Evolutionary conservation across 1,140 invertebrate genomes (phyloP).

Genomic region (Meloidogyne chitwoodi): DNA sequence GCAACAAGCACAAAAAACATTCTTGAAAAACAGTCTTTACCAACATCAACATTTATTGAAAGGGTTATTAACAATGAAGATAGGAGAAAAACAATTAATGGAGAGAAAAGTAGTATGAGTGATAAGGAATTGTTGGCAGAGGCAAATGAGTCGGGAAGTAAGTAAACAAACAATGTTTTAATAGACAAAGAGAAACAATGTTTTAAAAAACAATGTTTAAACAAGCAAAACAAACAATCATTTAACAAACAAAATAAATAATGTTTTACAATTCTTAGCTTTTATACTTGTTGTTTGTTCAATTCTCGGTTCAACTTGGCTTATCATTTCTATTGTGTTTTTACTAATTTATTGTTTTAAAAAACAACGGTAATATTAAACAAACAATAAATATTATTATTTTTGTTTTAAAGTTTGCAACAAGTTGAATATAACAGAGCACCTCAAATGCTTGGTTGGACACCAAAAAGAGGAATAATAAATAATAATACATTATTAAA

Average conservation of each 20-base stretch:
- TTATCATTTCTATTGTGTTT: conserved; percentile 9
- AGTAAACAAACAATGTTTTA: not conserved
- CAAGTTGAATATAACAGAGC: not conserved
- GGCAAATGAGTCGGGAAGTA: conserved; percentile 10
- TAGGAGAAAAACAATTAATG: conserved; percentile 20
- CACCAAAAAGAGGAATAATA: not conserved
- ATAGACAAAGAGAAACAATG: not conserved
- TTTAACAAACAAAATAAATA: not conserved
- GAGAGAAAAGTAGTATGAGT: not conserved
- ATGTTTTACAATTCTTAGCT: not conserved
- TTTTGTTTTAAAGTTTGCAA: not conserved
- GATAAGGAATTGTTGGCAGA: not conserved
- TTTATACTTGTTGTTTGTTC: conserved; percentile 13
- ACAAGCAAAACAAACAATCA: not conserved
- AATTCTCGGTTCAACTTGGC: conserved; percentile 4
- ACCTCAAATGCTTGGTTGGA: not conserved
- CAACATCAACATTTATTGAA: conserved; percentile 16
- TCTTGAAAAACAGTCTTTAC: not conserved
- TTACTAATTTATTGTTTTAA: conserved; percentile 12
- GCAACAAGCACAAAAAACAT: not conserved
- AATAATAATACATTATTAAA: not conserved
- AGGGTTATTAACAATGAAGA: conserved; percentile 14
- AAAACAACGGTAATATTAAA: not conserved
- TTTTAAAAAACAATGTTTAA: not conserved
- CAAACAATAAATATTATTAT: not conserved